Conservation (phyloP, 2,888 invertebrate genomes). For the Microplitis deprimator region DNA sequence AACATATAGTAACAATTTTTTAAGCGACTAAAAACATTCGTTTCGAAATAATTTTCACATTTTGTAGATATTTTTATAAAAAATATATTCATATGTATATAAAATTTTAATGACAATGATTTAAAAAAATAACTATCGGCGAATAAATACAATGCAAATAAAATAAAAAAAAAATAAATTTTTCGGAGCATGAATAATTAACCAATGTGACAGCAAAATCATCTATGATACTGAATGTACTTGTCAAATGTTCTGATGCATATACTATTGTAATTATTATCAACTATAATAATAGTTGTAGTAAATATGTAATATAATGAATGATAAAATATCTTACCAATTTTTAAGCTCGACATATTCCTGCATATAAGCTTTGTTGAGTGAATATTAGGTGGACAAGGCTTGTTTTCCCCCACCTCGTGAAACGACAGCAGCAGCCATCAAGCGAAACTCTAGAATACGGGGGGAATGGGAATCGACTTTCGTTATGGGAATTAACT, state of each 20-base stretch:
- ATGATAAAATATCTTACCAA: slow-evolving; percentile 71
- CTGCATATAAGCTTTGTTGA: slow-evolving; percentile 67
- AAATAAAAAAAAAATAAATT: too few relatives aligned
- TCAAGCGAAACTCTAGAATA: slow-evolving; percentile 53
- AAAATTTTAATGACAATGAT: neutral
- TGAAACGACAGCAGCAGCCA: slow-evolving; percentile 61
- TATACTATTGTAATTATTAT: slow-evolving; percentile 26
- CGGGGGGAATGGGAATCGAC: slow-evolving; percentile 53
- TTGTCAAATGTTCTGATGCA: slow-evolving; percentile 5
- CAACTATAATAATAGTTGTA: slow-evolving; percentile 3
- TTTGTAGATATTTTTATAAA: neutral
- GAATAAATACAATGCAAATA: too few relatives aligned
- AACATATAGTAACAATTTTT: neutral
- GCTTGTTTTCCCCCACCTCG: slow-evolving; percentile 68
- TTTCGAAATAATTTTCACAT: neutral
- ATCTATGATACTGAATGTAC: slow-evolving; percentile 6
- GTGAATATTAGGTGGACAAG: slow-evolving; percentile 59
- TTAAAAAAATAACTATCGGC: neutral
- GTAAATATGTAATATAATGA: neutral
- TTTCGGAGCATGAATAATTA: slow-evolving; percentile 2
- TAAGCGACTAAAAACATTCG: neutral
- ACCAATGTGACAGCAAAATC: slow-evolving; percentile 13
- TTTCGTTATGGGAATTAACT: slow-evolving; percentile 48
- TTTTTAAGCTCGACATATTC: slow-evolving; percentile 78
- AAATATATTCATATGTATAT: neutral